These are phyloP conservation scores for Rhopalosiphum maidis DNA, from an alignment of 1,140 invertebrate genomes.

Conservation along the genomic window DNA sequence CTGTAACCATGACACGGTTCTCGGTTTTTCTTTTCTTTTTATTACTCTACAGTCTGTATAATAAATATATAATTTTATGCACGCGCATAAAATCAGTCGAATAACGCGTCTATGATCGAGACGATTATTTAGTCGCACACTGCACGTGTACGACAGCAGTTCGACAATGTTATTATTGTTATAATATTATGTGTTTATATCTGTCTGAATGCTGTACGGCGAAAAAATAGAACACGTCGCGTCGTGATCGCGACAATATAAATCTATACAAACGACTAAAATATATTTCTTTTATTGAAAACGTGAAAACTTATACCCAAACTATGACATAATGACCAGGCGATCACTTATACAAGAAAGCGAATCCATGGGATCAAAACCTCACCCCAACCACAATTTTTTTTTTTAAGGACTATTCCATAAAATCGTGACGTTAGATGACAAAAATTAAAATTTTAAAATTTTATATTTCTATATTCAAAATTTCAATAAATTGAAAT, in stretches of 20 bases:
- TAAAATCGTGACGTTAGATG: too few species aligned
- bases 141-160: not conserved
- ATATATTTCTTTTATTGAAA: not conserved
- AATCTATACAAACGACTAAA: not conserved
- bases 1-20: not conserved
- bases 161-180: not conserved
- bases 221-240: not conserved
- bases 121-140: too few species aligned
- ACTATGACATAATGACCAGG: not conserved
- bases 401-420: too few species aligned
- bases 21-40: not conserved
- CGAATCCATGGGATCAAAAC: not conserved
- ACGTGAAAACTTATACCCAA: not conserved
- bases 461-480: too few species aligned
- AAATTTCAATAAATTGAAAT: too few species aligned
- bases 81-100: not conserved
- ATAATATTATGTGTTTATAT: not conserved
- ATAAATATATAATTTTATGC: not conserved
- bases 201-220: not conserved
- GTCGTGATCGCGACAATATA: not conserved
- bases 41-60: not conserved
- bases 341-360: too few species aligned
- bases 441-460: too few species aligned
- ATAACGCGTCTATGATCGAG: not conserved
- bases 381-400: too few species aligned